A percentile compares a stretch with the other conserved stretches of the same genome.
Conservation (phyloP, 2,113 vertebrate genomes). For the Pogona vitticeps region DNA sequence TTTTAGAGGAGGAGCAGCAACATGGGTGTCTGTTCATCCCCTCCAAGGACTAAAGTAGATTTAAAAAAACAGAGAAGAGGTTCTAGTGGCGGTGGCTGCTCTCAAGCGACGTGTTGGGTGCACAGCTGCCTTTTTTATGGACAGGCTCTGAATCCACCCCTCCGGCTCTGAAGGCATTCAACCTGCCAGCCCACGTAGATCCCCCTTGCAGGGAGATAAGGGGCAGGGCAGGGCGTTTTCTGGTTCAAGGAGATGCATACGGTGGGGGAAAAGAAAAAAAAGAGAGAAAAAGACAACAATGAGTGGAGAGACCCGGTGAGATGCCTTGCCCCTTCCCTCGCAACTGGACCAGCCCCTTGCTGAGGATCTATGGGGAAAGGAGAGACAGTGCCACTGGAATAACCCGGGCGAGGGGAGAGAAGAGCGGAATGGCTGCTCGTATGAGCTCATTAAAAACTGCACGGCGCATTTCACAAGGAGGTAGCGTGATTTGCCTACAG, state of each 20-base stretch:
- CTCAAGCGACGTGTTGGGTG: neutral
- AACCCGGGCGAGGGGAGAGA: neutral
- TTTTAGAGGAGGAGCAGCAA: neutral
- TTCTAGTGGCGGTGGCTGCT: too few relatives aligned
- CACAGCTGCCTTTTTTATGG: neutral
- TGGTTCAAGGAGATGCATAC: neutral
- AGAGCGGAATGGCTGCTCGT: neutral
- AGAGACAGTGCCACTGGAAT: neutral
- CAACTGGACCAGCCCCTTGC: neutral
- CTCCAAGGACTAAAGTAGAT: neutral
- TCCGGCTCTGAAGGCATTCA: too few relatives aligned
- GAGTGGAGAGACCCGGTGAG: too few relatives aligned
- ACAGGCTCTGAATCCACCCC: too few relatives aligned
- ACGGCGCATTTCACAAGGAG: conserved; percentile 25
- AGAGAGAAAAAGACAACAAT: too few relatives aligned
- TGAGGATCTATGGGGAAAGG: neutral
- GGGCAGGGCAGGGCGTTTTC: too few relatives aligned
- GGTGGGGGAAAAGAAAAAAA: too few relatives aligned
- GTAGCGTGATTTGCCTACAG: neutral
- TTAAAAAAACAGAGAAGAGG: neutral
- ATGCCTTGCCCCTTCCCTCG: neutral
- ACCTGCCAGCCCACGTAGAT: too few relatives aligned
- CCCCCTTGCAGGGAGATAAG: neutral
- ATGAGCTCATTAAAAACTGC: neutral
- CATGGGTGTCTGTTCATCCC: neutral